Evolutionary conservation across 2,888 invertebrate genomes (phyloP).

Genomic region (Mesopsocus fuscifrons): DNA sequence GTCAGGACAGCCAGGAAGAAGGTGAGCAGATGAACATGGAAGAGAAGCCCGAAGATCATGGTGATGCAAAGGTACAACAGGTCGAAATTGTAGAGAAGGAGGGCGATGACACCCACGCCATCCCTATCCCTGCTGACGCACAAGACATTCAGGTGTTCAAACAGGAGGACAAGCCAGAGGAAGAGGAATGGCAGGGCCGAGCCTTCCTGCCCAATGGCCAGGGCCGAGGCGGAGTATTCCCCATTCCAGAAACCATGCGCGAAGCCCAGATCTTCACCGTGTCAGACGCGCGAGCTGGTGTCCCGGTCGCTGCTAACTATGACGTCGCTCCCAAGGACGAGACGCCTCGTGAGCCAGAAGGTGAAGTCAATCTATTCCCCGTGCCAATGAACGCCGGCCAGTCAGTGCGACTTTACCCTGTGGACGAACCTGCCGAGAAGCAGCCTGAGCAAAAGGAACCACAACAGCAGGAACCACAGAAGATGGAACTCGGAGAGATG

Average conservation of each 20-base stretch:
- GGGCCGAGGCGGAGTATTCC: slow-evolving; percentile 3
- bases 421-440: neutral
- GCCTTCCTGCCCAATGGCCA: slow-evolving; percentile 1
- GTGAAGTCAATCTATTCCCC: slow-evolving; percentile 4
- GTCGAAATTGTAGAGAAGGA: neutral
- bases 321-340: too few relatives aligned
- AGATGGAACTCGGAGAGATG: too few relatives aligned
- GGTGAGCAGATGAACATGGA: neutral
- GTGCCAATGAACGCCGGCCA: neutral
- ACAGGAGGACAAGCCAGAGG: neutral
- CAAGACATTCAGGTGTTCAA: neutral
- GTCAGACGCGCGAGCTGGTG: slow-evolving; percentile 2
- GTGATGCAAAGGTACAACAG: neutral
- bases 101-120: neutral
- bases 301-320: too few relatives aligned
- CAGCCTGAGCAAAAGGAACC: neutral
- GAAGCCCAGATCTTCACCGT: slow-evolving; percentile 5
- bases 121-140: neutral
- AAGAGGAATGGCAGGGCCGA: too few relatives aligned
- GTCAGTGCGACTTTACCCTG: slow-evolving; percentile 4
- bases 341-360: too few relatives aligned
- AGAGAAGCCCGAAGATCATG: neutral
- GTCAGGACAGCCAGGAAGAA: too few relatives aligned
- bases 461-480: too few relatives aligned
- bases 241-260: neutral